Percentiles rank a stretch among this genome's conserved stretches.
Evolutionary conservation across 2,113 vertebrate genomes (phyloP).

Genomic region (Erpornis zantholeuca): DNA sequence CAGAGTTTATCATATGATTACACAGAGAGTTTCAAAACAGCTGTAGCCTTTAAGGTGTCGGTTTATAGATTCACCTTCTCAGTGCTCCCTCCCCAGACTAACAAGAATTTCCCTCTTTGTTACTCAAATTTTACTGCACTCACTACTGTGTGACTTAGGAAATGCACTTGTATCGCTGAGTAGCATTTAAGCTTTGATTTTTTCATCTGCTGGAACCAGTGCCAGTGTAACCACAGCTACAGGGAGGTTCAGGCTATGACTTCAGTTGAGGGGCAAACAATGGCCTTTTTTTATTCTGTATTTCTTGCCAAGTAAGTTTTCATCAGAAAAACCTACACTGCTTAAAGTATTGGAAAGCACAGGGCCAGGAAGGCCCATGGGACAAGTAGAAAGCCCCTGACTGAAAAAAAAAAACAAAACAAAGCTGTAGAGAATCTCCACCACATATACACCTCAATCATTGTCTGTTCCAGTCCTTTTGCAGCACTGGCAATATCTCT

Average conservation of each 20-base stretch:
- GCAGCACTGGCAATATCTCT: neutral
- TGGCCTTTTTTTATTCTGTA: neutral
- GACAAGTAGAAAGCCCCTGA: neutral
- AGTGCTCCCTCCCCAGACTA: neutral
- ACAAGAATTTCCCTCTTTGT: neutral
- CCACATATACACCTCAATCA: neutral
- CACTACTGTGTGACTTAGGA: neutral
- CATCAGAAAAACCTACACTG: neutral
- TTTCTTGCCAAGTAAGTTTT: neutral
- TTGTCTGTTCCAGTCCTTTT: neutral
- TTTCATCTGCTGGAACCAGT: neutral
- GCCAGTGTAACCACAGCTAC: fast-evolving
- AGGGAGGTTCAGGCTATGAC: neutral
- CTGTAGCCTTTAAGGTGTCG: neutral
- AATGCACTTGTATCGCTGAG: fast-evolving
- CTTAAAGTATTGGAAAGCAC: neutral
- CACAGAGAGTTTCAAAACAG: neutral
- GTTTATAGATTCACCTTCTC: neutral
- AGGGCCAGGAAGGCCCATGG: neutral
- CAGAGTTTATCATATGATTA: neutral
- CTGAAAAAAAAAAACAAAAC: neutral
- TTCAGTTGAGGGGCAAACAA: neutral
- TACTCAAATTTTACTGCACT: neutral
- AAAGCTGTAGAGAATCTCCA: neutral
- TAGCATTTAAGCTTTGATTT: neutral